Conservation (phyloP, 2,888 invertebrate species). For the Lasioglossum zephyrum region DNA sequence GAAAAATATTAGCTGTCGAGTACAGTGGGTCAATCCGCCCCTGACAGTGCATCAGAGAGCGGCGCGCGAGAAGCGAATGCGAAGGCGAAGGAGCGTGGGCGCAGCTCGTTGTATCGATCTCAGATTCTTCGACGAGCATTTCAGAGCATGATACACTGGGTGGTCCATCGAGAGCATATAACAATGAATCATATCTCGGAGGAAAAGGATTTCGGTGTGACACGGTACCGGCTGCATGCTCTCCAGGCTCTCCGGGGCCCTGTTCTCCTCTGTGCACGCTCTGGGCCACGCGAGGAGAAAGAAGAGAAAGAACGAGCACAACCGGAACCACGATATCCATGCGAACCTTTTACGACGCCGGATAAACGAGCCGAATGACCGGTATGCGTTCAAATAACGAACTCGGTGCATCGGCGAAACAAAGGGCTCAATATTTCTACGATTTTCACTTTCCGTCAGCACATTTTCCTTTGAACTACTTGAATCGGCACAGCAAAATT, state of each 20-base stretch:
- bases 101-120: conserved; percentile 79
- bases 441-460: not conserved
- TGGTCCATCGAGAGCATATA: conserved; percentile 77
- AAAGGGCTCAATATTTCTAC: conserved; percentile 37
- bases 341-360: conserved; percentile 52
- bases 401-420: conserved; percentile 41
- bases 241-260: not conserved
- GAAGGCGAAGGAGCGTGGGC: conserved; percentile 76
- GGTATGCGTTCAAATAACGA: conserved; percentile 54
- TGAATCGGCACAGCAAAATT: too few relatives aligned
- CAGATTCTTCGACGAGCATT: conserved; percentile 77
- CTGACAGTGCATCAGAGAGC: conserved; percentile 74
- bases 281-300: conserved; percentile 28
- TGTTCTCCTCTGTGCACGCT: conserved; percentile 33
- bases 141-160: conserved; percentile 80
- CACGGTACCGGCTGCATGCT: conserved; percentile 63
- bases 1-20: conserved; percentile 48
- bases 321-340: conserved; percentile 64
- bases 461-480: not conserved
- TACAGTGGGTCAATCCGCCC: conserved; percentile 66
- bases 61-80: conserved; percentile 58
- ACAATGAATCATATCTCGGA: conserved; percentile 80
- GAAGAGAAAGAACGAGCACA: conserved; percentile 53
- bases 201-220: conserved; percentile 74
- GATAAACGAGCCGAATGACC: conserved; percentile 62